phyloP scores from a whole-genome alignment of 2,797 vertebrate genomes.

The Pangasius sanitwongsei region DNA sequence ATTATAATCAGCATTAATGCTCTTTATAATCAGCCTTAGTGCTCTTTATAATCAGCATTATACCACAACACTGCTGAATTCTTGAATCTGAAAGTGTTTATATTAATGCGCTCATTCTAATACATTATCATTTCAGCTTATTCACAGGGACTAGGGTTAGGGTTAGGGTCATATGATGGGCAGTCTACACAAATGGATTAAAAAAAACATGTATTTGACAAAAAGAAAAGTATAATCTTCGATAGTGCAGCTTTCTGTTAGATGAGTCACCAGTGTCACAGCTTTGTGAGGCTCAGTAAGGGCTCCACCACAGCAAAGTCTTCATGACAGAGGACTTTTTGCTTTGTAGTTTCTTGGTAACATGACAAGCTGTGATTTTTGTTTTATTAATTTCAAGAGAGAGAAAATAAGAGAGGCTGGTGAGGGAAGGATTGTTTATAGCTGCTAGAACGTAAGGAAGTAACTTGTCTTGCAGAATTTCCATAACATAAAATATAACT shows the following conservation, averaged over 20 bases:
- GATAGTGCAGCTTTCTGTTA: background rate
- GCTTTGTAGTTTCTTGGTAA: background rate
- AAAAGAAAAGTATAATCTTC: background rate
- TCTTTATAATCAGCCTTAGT: constrained; percentile 6
- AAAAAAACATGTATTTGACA: background rate
- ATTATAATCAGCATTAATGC: constrained; percentile 20
- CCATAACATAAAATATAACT: background rate
- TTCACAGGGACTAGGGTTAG: background rate
- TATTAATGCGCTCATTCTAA: background rate
- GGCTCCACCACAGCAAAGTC: background rate
- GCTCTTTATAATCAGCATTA: background rate
- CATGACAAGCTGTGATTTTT: background rate
- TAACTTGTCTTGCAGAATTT: background rate
- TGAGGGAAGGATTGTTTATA: background rate
- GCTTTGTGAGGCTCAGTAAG: background rate
- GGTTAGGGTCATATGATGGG: background rate
- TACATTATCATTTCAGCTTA: background rate
- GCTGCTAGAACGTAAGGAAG: background rate
- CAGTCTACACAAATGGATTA: background rate
- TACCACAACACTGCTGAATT: background rate
- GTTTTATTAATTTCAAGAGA: background rate
- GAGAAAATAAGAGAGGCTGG: background rate
- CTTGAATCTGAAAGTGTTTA: constrained; percentile 13
- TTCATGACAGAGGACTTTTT: too few species aligned
- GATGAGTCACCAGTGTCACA: background rate